A percentile compares a stretch with the other conserved stretches of the same genome.
Evolutionary conservation across 2,888 invertebrate species (phyloP).

Genomic region (Cantharis rufa): DNA sequence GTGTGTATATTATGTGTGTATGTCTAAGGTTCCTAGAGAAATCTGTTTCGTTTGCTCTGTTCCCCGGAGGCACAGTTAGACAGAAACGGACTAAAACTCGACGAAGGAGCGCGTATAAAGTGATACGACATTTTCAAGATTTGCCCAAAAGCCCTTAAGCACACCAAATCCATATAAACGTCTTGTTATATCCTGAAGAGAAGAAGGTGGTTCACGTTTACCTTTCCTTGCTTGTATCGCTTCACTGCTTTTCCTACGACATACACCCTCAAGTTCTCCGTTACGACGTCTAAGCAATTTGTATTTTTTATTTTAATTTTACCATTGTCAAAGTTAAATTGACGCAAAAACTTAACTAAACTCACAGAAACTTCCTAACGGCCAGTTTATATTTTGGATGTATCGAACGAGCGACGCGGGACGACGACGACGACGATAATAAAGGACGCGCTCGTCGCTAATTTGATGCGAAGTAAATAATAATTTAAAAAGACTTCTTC

Average conservation of each 20-base stretch:
- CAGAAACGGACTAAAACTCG: slow-evolving; percentile 29
- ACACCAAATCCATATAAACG: slow-evolving; percentile 51
- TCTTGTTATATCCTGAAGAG: slow-evolving; percentile 41
- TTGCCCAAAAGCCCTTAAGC: slow-evolving; percentile 51
- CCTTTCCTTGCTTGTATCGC: slow-evolving; percentile 26
- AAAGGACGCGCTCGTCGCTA: neutral
- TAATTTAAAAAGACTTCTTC: neutral
- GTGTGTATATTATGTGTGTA: slow-evolving; percentile 6
- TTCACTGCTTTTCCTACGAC: slow-evolving; percentile 8
- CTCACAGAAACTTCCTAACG: neutral
- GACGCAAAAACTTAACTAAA: neutral
- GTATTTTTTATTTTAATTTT: slow-evolving; percentile 1
- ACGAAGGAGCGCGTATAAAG: slow-evolving; percentile 41
- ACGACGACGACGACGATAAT: neutral
- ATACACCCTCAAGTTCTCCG: slow-evolving; percentile 9
- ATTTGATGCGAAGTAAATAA: neutral
- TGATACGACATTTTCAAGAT: slow-evolving; percentile 51
- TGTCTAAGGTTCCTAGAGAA: slow-evolving; percentile 23
- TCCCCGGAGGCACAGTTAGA: slow-evolving; percentile 31
- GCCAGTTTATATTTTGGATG: neutral
- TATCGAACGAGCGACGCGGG: neutral
- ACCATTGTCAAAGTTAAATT: neutral
- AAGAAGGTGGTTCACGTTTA: slow-evolving; percentile 32
- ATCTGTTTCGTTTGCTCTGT: slow-evolving; percentile 32
- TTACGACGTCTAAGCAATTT: neutral